phyloP scores from a whole-genome alignment of 2,888 invertebrate genomes.

The Cheilosia vulpina region DNA sequence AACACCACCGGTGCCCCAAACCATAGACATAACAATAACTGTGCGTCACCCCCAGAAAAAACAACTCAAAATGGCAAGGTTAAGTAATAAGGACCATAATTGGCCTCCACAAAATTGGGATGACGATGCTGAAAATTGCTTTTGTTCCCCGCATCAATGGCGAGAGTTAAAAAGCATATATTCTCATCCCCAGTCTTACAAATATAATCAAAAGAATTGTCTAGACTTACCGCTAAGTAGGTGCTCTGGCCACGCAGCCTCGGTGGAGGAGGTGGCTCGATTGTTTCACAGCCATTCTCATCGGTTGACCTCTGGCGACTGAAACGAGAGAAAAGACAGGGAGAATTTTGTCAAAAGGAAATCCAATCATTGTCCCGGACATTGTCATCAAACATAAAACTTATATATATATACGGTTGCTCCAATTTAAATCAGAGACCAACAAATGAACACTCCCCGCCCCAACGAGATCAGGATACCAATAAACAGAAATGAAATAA shows the following conservation, averaged over 20 bases:
- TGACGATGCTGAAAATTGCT: conserved; percentile 58
- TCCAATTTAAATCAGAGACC: conserved; percentile 41
- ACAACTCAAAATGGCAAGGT: conserved; percentile 35
- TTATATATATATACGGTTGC: conserved; percentile 7
- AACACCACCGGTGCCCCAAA: conserved; percentile 12
- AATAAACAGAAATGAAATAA: conserved; percentile 59
- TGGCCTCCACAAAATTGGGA: conserved; percentile 10
- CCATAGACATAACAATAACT: conserved; percentile 31
- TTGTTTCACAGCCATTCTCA: conserved; percentile 77
- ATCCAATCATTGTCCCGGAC: conserved; percentile 57
- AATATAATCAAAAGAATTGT: conserved; percentile 52
- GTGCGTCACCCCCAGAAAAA: conserved; percentile 1
- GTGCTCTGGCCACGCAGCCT: conserved; percentile 79
- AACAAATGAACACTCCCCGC: conserved; percentile 1
- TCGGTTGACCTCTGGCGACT: conserved; percentile 78
- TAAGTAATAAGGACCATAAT: conserved; percentile 57
- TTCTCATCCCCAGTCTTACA: background rate
- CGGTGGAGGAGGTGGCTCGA: conserved; percentile 77
- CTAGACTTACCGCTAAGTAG: conserved; percentile 79
- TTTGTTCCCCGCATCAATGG: conserved; percentile 42
- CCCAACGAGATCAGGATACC: conserved; percentile 37
- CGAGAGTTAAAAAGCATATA: conserved; percentile 14
- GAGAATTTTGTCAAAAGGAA: conserved; percentile 36
- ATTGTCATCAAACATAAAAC: conserved; percentile 27
- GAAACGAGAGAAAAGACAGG: conserved; percentile 61